Evolutionary conservation across 2,113 vertebrate genomes (phyloP), one percentile per base, ranked within the genome.

Genomic region (Prolemur simus): DNA sequence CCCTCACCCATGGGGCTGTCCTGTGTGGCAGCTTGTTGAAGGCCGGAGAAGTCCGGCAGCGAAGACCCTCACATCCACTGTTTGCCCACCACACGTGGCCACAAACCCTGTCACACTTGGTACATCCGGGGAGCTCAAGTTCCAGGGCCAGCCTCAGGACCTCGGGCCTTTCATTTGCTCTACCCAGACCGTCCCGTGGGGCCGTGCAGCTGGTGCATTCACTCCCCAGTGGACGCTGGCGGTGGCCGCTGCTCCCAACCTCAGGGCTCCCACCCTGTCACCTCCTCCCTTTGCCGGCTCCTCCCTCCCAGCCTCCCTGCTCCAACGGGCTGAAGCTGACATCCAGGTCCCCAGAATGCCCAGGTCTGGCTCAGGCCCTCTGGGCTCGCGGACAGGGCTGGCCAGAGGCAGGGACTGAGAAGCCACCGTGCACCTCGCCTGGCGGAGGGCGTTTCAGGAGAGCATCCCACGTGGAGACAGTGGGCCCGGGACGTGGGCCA

Each of bases 131-230:
- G 5, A n/a, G 73, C 34, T 63, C 23, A 13, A 8, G 49, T n/a
- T 13, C 5, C 56, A 82, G 27, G 69, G 15, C 21, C 20, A 25
- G 20, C 17, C 18, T 14, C 4, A 1, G 58, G 45, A 23, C 29
- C 21, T 25, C 2, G 0, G 39, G 29, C 64, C 37, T 25, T 34
- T 37, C 29, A 10, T 58, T 0, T 5, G 0, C 9, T 66, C 73
- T 5, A 11, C 3, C 23, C 10, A 11, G 15, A 3, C 71, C 4
- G 1, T 6, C 14, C 68, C 25, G 1, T 0, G 3, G 54, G 56
- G 37, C 69, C 56, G 37, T 23, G 15, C 0, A 0, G 2, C 13
- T 15, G 23, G 10, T 0, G 0, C 5, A 1, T 8, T 15, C 8
- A 32, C 0, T 25, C 17, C 42, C n/a, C 56, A 1, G 0, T 0